Conservation (phyloP, 2,797 vertebrate genomes). For the Phrynocephalus vlangalii region DNA sequence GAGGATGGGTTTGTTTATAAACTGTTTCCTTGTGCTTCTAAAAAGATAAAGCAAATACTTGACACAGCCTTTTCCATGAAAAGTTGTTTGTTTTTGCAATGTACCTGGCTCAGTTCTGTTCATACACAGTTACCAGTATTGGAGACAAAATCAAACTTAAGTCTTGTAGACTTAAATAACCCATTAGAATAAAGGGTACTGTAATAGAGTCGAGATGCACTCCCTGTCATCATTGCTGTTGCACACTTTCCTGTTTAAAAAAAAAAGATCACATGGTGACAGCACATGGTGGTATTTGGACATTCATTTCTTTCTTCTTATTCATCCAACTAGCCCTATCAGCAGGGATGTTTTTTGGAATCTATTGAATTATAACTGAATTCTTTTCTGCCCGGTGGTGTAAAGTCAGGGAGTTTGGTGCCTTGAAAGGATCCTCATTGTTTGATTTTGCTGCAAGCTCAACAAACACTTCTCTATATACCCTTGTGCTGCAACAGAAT, state of each 20-base stretch:
- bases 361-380: conserved; percentile 28
- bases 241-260: background rate
- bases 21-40: background rate
- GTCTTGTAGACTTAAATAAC: conserved; percentile 22
- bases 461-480: conserved; percentile 80
- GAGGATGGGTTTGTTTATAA: background rate
- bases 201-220: conserved; percentile 4
- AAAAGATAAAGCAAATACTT: background rate
- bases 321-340: conserved; percentile 19
- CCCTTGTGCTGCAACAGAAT: conserved; percentile 83
- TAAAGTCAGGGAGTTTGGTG: conserved; percentile 42
- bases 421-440: conserved; percentile 59
- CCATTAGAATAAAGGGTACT: conserved; percentile 25
- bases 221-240: background rate
- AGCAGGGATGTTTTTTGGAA: conserved; percentile 46
- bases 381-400: conserved; percentile 55
- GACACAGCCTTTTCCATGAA: background rate
- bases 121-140: conserved; percentile 5
- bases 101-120: conserved; percentile 25
- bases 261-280: background rate
- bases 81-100: conserved; percentile 45
- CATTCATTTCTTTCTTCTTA: conserved; percentile 12
- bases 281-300: background rate
- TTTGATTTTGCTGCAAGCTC: conserved; percentile 69
- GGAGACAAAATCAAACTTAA: background rate